These are phyloP conservation scores for Pseudolaguvia tuberculata DNA, from an alignment of 2,113 vertebrate species.

Conservation along the genomic window DNA sequence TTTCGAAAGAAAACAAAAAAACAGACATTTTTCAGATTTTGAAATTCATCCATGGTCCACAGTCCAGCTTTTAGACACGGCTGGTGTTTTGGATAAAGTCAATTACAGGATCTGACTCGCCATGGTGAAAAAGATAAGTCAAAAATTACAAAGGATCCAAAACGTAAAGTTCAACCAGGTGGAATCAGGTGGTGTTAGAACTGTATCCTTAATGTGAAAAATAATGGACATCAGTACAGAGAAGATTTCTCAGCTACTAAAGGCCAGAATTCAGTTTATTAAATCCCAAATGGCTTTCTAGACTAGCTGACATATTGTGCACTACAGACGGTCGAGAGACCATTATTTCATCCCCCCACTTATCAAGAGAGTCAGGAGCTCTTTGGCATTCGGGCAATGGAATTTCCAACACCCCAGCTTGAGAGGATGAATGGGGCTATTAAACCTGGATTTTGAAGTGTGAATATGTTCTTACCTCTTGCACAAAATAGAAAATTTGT, in stretches of 20 bases:
- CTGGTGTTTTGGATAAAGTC: too few species aligned
- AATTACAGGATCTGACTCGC: too few species aligned
- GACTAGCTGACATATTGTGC: constrained; percentile 6
- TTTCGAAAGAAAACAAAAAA: too few species aligned
- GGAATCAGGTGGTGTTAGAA: neutral
- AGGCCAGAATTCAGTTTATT: constrained; percentile 8
- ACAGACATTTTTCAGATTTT: too few species aligned
- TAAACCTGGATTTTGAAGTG: constrained; percentile 3
- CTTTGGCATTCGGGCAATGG: constrained; percentile 28
- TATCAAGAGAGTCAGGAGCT: constrained; percentile 17
- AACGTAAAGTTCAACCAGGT: neutral
- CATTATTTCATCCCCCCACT: constrained; percentile 28
- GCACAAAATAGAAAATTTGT: neutral
- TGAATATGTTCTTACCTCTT: neutral
- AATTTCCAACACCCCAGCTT: constrained; percentile 15
- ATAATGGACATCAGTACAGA: neutral
- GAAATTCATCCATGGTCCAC: too few species aligned
- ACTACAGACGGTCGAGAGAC: constrained; percentile 14
- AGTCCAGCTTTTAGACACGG: too few species aligned
- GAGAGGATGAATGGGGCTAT: constrained; percentile 9
- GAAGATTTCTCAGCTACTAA: neutral
- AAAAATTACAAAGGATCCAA: neutral
- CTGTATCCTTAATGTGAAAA: neutral
- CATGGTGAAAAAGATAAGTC: too few species aligned
- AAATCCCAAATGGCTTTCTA: constrained; percentile 17